Conservation (phyloP, 2,113 vertebrate genomes). For the Myocastor coypus region DNA sequence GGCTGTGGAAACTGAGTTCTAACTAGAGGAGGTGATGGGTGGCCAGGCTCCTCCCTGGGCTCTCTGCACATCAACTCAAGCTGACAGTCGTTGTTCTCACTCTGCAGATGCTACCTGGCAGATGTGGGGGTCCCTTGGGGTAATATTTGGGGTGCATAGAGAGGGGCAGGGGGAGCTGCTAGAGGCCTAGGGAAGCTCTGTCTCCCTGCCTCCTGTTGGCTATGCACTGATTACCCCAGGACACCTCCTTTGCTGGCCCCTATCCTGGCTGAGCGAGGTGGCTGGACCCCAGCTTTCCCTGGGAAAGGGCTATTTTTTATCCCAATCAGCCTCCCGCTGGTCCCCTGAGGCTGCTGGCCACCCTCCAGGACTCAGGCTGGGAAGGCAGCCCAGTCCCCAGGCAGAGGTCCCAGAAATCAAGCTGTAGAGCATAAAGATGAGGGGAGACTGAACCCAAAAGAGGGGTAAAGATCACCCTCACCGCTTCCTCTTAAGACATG, state of each 20-base stretch:
- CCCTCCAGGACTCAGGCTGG: constrained; percentile 14
- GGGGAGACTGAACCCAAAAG: neutral
- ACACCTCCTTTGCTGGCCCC: neutral
- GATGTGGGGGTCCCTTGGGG: no score
- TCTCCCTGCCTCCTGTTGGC: neutral
- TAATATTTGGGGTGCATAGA: neutral
- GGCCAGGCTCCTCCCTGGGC: neutral
- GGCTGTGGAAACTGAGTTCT: neutral
- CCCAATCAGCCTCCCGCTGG: neutral
- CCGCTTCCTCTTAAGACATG: fast-evolving
- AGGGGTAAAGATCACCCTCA: neutral
- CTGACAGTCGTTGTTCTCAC: neutral
- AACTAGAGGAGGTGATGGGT: fast-evolving
- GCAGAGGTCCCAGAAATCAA: neutral
- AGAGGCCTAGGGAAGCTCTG: neutral
- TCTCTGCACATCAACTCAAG: neutral
- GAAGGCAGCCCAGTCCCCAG: neutral
- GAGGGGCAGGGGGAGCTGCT: neutral
- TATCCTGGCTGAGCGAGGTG: neutral
- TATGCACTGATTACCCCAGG: neutral
- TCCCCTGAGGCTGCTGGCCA: neutral
- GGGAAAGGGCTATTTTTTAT: constrained; percentile 56
- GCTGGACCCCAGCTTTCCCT: neutral
- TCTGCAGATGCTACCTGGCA: neutral
- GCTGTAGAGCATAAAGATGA: neutral